Conservation (phyloP, 2,113 vertebrate genomes). For the Pipra filicauda region DNA sequence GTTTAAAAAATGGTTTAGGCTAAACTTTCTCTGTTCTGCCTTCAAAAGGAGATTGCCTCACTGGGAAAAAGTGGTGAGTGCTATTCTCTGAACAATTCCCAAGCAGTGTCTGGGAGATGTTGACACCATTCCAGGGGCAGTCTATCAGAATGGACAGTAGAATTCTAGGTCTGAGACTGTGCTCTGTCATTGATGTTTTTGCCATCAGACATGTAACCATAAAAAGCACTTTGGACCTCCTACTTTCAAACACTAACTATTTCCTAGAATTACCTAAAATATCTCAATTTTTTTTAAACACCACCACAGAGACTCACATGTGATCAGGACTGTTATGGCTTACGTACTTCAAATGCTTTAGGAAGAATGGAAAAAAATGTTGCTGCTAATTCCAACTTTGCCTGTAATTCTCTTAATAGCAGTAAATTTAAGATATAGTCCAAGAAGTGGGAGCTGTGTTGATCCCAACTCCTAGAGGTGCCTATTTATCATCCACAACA, state of each 20-base stretch:
- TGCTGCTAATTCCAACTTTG: not conserved
- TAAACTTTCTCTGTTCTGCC: not conserved
- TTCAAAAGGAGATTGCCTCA: not conserved
- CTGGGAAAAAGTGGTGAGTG: not conserved
- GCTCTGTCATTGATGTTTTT: not conserved
- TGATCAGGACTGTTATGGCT: not conserved
- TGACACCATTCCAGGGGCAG: not conserved
- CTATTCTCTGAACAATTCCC: not conserved
- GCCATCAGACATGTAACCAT: not conserved
- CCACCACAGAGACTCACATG: rapidly evolving
- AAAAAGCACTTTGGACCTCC: not conserved
- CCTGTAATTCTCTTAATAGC: not conserved
- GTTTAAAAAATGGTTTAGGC: not conserved
- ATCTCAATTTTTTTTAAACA: not conserved
- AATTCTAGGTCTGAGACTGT: not conserved
- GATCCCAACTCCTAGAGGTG: not conserved
- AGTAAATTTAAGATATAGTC: not conserved
- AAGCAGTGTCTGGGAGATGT: not conserved
- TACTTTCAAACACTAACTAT: not conserved
- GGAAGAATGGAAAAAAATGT: not conserved
- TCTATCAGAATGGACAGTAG: not conserved
- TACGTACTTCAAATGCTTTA: not conserved
- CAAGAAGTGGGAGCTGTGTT: not conserved
- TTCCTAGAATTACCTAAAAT: not conserved
- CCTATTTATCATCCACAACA: not conserved